Evolutionary conservation across 2,797 vertebrate genomes (phyloP), one percentile per base, ranked within the genome.

Genomic region (Alectoris magna): DNA sequence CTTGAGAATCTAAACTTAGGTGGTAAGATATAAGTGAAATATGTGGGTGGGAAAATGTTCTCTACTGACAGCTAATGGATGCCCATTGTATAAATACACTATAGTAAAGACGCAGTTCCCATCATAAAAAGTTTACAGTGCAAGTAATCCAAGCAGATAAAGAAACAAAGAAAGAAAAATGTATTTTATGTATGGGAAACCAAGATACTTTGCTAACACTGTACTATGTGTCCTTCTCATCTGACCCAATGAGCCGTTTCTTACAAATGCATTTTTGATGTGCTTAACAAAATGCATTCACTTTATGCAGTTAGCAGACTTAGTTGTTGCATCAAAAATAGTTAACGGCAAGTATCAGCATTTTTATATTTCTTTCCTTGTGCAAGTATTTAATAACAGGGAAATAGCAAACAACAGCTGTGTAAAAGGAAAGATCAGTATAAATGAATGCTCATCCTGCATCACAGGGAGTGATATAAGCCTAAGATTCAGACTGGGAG

Each of bases 381-480:
- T 96, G 95, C 91, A 90, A 95, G 95, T 95, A 94, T 95, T 96
- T 96, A 95, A 95, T 96, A 96, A 96, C 87, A 58, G 95, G 95
- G 95, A 96, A 94, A 94, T 90, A 90, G 96, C 94, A 95, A 96
- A 96, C 95, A 96, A 95, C 96, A 96, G 96, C 96, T 96, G 96
- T 80, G 94, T 95, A 95, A 95, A 96, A 94, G 94, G 87, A 93
- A 95, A 95, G 91, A 96, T 87, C 89, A 94, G 91, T 93, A 83
- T 82, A 96, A 95, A 94, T 95, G 92, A 96, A 92, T 77, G 92
- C 94, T 96, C 83, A 70, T 87, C 91, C 89, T 93, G 91, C 92
- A 95, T 88, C 91, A 87, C 74, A 74, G 68, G 91, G 77, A 96
- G 82, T 0, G 69, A 84, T 66, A 58, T 7, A 80, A 90, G 88